These are phyloP conservation scores for Lepus townsendii DNA, from an alignment of 2,797 vertebrate species.

Conservation along the genomic window DNA sequence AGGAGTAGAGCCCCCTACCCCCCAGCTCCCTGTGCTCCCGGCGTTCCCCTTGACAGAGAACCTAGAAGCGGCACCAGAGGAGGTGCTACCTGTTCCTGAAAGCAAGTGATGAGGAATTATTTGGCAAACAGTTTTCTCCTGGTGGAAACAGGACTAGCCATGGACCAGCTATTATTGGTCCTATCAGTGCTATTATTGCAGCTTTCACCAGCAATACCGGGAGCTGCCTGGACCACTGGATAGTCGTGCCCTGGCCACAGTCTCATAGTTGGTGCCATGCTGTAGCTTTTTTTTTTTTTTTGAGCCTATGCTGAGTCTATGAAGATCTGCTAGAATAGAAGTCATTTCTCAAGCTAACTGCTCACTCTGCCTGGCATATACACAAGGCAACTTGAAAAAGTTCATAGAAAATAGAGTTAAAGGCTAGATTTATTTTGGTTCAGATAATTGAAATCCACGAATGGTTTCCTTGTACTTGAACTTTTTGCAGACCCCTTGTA, in stretches of 20 bases:
- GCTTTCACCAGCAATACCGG: background rate
- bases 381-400: too few relatives aligned
- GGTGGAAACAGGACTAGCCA: background rate
- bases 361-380: background rate
- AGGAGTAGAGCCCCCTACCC: background rate
- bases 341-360: background rate
- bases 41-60: background rate
- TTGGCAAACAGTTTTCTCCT: background rate
- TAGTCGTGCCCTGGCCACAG: background rate
- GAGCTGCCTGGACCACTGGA: background rate
- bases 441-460: too few relatives aligned
- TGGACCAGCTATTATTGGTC: too few relatives aligned
- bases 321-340: background rate
- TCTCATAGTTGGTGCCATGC: background rate
- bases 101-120: background rate
- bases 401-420: too few relatives aligned
- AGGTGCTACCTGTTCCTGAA: background rate
- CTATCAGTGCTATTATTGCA: too few relatives aligned
- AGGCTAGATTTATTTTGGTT: too few relatives aligned
- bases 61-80: background rate
- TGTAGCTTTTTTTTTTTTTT: too few relatives aligned
- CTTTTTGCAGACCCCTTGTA: too few relatives aligned
- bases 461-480: too few relatives aligned
- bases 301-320: background rate
- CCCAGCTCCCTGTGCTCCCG: background rate